Conservation (phyloP, 2,113 vertebrate genomes). For the Hystrix cristata region DNA sequence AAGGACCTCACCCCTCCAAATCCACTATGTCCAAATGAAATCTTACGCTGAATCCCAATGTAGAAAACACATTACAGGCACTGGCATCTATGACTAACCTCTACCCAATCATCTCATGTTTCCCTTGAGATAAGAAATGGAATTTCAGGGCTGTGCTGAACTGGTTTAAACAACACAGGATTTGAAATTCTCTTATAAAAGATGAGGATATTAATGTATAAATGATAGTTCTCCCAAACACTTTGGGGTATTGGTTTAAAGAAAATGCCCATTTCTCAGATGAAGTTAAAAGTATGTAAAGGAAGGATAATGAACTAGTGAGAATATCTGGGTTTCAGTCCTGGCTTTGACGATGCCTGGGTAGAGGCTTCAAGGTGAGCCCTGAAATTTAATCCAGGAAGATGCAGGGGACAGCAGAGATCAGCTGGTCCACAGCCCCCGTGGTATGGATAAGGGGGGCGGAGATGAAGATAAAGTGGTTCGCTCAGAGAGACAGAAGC, state of each 20-base stretch:
- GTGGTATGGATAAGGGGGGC: not conserved
- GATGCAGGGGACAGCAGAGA: not conserved
- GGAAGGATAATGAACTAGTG: not conserved
- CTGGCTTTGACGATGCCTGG: not conserved
- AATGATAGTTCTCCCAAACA: not conserved
- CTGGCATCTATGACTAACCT: too few species aligned
- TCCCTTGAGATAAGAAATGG: not conserved
- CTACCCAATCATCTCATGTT: not conserved
- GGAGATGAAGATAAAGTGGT: not conserved
- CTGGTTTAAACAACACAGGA: not conserved
- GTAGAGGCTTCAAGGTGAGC: not conserved
- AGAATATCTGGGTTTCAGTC: not conserved
- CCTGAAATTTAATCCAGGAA: not conserved
- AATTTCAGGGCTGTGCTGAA: not conserved
- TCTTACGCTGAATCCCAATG: too few species aligned
- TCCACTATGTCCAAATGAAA: too few species aligned
- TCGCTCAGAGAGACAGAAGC: not conserved
- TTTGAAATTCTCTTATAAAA: slow-evolving; percentile 49
- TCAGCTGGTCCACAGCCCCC: not conserved
- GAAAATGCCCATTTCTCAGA: not conserved
- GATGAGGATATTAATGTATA: not conserved
- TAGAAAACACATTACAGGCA: too few species aligned
- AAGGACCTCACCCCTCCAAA: too few species aligned
- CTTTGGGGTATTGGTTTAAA: not conserved
- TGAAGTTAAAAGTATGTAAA: slow-evolving; percentile 3